Conservation (phyloP, 2,888 invertebrate genomes). For the Polietes domitor region DNA sequence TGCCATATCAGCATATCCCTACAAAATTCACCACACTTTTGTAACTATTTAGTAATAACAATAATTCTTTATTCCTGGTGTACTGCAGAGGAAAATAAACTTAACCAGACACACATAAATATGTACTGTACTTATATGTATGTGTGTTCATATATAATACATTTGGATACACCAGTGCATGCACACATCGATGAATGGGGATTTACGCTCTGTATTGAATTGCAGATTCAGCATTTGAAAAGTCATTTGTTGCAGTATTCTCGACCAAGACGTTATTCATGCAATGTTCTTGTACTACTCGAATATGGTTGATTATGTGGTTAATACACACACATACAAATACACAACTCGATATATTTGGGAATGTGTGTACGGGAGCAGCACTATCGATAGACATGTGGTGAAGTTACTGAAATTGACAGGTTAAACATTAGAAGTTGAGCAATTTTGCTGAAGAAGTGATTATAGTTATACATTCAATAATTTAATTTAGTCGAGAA, state of each 20-base stretch:
- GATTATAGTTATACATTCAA: no score
- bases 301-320: constrained; percentile 9
- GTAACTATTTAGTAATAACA: constrained; percentile 62
- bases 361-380: neutral
- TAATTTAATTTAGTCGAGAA: no score
- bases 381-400: no score
- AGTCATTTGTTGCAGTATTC: constrained; percentile 60
- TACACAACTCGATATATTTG: neutral
- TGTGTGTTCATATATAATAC: neutral
- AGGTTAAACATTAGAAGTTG: no score
- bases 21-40: constrained; percentile 53
- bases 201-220: constrained; percentile 45
- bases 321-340: neutral
- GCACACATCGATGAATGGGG: neutral
- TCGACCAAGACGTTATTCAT: neutral
- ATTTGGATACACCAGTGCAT: neutral
- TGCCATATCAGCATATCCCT: constrained; percentile 53
- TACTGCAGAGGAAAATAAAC: constrained; percentile 3
- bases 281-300: constrained; percentile 14
- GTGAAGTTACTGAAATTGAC: no score
- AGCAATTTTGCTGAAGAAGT: no score
- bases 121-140: neutral
- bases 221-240: constrained; percentile 59
- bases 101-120: neutral
- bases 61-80: constrained; percentile 42